Evolutionary conservation across 2,113 vertebrate species (phyloP).

Genomic region (Castor canadensis): DNA sequence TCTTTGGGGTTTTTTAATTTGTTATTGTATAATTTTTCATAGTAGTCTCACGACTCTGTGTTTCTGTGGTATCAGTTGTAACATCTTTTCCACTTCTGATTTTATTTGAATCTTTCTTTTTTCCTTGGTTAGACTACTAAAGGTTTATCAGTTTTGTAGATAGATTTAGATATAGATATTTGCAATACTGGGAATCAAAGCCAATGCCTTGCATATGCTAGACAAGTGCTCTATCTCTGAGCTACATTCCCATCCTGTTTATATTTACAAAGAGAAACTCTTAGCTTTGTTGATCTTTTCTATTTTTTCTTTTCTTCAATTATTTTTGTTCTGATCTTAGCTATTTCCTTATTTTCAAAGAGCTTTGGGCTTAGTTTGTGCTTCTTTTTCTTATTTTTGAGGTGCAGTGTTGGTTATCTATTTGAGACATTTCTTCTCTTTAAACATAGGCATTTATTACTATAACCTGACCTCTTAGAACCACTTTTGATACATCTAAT

Average conservation of each 20-base stretch:
- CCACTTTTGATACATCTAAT: neutral
- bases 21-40: neutral
- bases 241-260: neutral
- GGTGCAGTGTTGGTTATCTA: neutral
- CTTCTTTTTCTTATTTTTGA: neutral
- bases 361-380: neutral
- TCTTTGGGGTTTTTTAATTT: neutral
- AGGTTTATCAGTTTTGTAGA: neutral
- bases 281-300: neutral
- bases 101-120: neutral
- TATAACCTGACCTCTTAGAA: neutral
- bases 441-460: neutral
- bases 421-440: neutral
- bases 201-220: neutral
- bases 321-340: neutral
- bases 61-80: neutral
- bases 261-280: neutral
- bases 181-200: neutral
- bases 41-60: neutral
- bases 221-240: neutral
- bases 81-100: neutral
- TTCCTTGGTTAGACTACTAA: neutral
- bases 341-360: neutral
- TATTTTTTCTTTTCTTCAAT: neutral
- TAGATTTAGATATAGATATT: neutral